Evolutionary conservation across 2,113 vertebrate genomes (phyloP).

Genomic region (Catharus bicknelli): DNA sequence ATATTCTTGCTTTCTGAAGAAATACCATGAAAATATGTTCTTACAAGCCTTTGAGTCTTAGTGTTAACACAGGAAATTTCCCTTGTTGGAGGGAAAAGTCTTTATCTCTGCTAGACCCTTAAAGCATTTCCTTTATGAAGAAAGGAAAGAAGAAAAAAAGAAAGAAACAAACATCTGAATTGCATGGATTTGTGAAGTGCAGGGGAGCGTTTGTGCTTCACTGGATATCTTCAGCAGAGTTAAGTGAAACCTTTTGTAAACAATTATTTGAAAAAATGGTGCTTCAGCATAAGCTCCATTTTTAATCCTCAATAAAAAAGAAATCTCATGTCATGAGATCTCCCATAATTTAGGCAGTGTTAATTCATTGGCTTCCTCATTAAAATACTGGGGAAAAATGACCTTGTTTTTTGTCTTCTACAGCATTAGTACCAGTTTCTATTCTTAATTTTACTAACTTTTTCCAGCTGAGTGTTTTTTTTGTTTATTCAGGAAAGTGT

Average conservation of each 20-base stretch:
- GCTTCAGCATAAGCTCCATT: background rate
- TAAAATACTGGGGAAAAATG: background rate
- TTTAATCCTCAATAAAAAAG: background rate
- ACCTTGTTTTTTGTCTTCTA: background rate
- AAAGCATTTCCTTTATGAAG: background rate
- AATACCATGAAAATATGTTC: background rate
- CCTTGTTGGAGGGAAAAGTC: background rate
- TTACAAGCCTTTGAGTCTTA: background rate
- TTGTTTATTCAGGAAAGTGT: background rate
- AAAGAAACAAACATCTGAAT: background rate
- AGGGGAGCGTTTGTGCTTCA: background rate
- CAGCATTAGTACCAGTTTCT: fast-evolving
- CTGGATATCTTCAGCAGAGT: background rate
- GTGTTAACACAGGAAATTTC: background rate
- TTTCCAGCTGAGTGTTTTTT: background rate
- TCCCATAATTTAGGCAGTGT: background rate
- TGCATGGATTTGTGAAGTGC: background rate
- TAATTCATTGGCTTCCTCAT: background rate
- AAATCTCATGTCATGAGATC: background rate
- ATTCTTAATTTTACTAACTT: background rate
- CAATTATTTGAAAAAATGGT: background rate
- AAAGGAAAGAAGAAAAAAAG: background rate
- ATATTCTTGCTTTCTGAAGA: background rate
- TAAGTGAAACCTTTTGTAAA: background rate
- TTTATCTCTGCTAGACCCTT: background rate